Base-by-base conservation (phyloP, 2,797 vertebrate genomes). In the Pantherophis alleghaniensis region DNA sequence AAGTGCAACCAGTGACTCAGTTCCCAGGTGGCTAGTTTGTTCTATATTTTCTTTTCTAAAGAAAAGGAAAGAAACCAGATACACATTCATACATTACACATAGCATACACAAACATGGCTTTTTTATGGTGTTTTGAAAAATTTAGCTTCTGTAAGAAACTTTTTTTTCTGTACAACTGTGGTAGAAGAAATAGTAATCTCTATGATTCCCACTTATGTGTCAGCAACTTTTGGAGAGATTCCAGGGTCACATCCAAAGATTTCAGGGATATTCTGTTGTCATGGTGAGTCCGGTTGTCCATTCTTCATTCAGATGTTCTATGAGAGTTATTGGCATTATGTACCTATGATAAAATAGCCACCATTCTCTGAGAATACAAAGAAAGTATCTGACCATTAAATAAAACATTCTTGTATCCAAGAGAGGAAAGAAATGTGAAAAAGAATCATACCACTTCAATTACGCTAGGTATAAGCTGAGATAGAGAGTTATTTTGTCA, bases 61-160 rank as follows among this genome's bases (percentile, higher is more conserved):
- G 32, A 79, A 42, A 94, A 91, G 14, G 93, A 93, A 94, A 57
- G 93, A 91, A 28, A 92, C 86, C 32, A 56, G 32, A 91, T 92
- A 96, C 88, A 92, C 94, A 95, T 94, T 69, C 14, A 28, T 5
- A 63, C 26, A 63, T 63, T 28, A 61, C 63, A 69, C 28, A 69
- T 32, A 13, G 28, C 28, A n/a, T 14, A 13, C 61, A n/a, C 11
- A 66, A 10, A 61, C 24, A 63, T 2, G 3, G 63, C 13, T 69
- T 14, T 18, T 79, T 79, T 79, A 20, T 42, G 32, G 32, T 42
- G 32, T 32, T 79, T 79, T 79, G 18, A 79, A 18, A 79, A 42
- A 3, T 11, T 79, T 79, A 22, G 18, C 32, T 37, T 79, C 18
- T 42, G 69, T 18, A 79, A 22, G 69, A 79, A 74, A 79, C 69